These are phyloP conservation scores for Larimichthys polyactis DNA, from an alignment of 2,113 vertebrate genomes.

Conservation along the genomic window DNA sequence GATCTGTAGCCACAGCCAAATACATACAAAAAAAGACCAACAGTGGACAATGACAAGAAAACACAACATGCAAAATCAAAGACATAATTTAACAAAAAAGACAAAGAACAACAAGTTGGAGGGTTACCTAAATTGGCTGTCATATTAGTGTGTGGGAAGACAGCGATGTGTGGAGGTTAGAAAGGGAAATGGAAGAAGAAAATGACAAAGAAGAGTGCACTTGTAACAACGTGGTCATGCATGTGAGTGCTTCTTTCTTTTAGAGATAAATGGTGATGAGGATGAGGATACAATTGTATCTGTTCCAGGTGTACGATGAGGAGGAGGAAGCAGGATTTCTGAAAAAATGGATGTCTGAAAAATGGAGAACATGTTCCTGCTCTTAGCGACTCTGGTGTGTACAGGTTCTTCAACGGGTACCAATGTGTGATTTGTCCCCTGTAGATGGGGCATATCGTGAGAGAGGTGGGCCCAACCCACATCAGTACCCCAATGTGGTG, in stretches of 20 bases:
- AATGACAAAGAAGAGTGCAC: conserved; percentile 40
- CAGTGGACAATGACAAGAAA: conserved; percentile 51
- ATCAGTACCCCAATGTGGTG: conserved; percentile 37
- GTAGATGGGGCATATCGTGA: neutral
- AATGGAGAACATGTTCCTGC: conserved; percentile 58
- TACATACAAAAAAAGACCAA: conserved; percentile 52
- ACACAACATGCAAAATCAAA: conserved; percentile 67
- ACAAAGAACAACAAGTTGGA: conserved; percentile 54
- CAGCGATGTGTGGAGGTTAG: conserved; percentile 53
- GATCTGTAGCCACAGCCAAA: conserved; percentile 44
- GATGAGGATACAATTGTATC: conserved; percentile 46
- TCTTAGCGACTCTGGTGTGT: conserved; percentile 43
- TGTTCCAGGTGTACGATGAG: conserved; percentile 44
- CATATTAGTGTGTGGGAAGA: conserved; percentile 63
- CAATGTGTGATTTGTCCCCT: conserved; percentile 45
- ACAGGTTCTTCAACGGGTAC: conserved; percentile 3
- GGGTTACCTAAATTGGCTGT: conserved; percentile 54
- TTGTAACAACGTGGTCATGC: conserved; percentile 41
- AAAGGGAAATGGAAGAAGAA: conserved; percentile 52
- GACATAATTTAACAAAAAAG: conserved; percentile 49
- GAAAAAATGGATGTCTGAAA: conserved; percentile 62
- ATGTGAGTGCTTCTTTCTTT: conserved; percentile 28
- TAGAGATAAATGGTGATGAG: conserved; percentile 42
- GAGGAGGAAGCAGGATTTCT: conserved; percentile 52
- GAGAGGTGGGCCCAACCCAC: conserved; percentile 8